Base-by-base conservation (phyloP, 2,113 vertebrate species). In the Pungitius pungitius region DNA sequence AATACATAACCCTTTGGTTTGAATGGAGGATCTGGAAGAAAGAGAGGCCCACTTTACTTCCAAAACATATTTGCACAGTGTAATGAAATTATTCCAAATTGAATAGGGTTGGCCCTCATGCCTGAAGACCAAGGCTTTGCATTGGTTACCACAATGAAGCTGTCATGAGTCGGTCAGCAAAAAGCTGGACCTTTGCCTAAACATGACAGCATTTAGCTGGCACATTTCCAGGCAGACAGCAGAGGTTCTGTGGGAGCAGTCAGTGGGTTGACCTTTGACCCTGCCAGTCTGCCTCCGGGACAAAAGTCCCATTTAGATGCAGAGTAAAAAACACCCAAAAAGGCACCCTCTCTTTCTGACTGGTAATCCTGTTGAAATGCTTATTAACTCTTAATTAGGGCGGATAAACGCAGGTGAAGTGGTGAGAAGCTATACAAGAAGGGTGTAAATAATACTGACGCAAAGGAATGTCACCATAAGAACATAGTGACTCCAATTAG, bases 201-300 rank as follows among this genome's bases (percentile, higher is more conserved):
- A 82, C 80, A 82, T 91, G 86, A 85, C 85, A 63, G 82, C 72
- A 78, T 84, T 80, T 74, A 77, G 77, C 70, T 85, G 89, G 90
- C 85, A 71, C 66, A 66, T 33, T 49, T 83, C 79, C 88, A 79
- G 66, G 37, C 84, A 87, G 86, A 91, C 91, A 82, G 81, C 74
- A 66, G 82, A 77, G 75, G 74, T 85, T 76, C 78, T 85, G 80
- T 86, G 81, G 81, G 63, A 77, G 80, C 83, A 76, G 76, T 78
- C 82, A 30, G 81, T 59, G 40, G 69, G 64, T 15, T 82, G 87
- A 89, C 85, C 89, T 85, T 70, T 88, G 80, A 89, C 85, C 89
- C 62, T 81, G 77, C 69, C 77, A 82, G 87, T 92, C 91, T 89
- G 83, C 76, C 64, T 60, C 39, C 9, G 8, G 73, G 80, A 93